These are phyloP conservation scores for Drosophila diplacantha DNA, from an alignment of 2,888 invertebrate genomes.

Conservation along the genomic window DNA sequence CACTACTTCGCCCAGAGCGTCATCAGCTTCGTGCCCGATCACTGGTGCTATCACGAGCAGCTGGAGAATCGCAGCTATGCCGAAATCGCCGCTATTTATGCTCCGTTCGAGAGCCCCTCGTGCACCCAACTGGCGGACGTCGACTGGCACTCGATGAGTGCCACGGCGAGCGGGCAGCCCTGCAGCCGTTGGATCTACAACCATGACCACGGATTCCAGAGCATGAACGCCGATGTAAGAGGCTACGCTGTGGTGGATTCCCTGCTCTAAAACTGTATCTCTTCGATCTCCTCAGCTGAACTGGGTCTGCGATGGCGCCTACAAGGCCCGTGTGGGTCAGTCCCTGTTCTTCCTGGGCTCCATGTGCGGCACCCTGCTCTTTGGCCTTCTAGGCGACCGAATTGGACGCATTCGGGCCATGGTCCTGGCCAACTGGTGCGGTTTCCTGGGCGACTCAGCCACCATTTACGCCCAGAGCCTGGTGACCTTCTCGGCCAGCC, in stretches of 20 bases:
- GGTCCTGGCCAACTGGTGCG: slow-evolving; percentile 79
- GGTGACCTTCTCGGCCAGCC: slow-evolving; percentile 78
- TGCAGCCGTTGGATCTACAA: slow-evolving; percentile 81
- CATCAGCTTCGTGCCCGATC: slow-evolving; percentile 79
- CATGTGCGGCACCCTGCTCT: slow-evolving; percentile 79
- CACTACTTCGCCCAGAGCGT: slow-evolving; percentile 81
- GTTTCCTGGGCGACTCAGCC: slow-evolving; percentile 79
- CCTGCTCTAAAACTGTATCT: neutral
- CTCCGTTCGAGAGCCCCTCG: slow-evolving; percentile 66
- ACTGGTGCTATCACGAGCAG: slow-evolving; percentile 75
- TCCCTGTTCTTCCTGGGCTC: slow-evolving; percentile 81
- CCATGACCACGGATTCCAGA: slow-evolving; percentile 79
- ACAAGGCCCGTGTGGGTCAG: slow-evolving; percentile 80
- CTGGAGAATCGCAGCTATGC: slow-evolving; percentile 58
- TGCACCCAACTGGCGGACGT: slow-evolving; percentile 66
- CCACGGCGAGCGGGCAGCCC: slow-evolving; percentile 57
- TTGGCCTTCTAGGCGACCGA: slow-evolving; percentile 80
- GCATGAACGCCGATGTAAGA: slow-evolving; percentile 81
- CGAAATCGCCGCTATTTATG: slow-evolving; percentile 68
- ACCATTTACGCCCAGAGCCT: slow-evolving; percentile 78
- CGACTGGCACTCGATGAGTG: slow-evolving; percentile 44
- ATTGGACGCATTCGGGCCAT: slow-evolving; percentile 80
- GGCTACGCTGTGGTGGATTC: too few relatives aligned
- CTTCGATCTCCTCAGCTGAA: slow-evolving; percentile 70
- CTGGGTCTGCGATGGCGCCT: slow-evolving; percentile 81